Percentiles rank a stretch among this genome's conserved stretches.
These are phyloP conservation scores for Rhyacichthys aspro DNA, from an alignment of 2,797 vertebrate species.

Conservation along the genomic window DNA sequence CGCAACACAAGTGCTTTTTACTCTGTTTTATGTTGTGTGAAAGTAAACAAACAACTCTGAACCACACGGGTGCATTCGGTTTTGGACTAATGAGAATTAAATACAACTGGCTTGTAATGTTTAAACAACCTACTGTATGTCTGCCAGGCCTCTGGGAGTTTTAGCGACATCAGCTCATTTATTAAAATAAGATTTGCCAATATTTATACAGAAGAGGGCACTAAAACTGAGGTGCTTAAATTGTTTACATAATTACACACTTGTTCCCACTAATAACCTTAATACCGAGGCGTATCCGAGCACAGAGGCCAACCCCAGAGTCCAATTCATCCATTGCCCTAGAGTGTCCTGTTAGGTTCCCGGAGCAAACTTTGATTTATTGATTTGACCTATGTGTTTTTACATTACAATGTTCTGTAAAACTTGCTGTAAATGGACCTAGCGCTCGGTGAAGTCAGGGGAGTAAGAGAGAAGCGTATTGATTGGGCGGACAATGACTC, in stretches of 20 bases:
- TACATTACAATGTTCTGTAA: slow-evolving; percentile 55
- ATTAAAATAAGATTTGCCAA: background rate
- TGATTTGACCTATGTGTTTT: slow-evolving; percentile 52
- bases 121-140: slow-evolving; percentile 9
- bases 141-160: slow-evolving; percentile 12
- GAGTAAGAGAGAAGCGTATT: slow-evolving; percentile 46
- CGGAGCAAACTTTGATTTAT: slow-evolving; percentile 61
- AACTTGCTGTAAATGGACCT: slow-evolving; percentile 47
- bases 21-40: background rate
- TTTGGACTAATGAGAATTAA: slow-evolving; percentile 22
- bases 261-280: slow-evolving; percentile 27
- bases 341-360: slow-evolving; percentile 41
- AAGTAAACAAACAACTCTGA: background rate
- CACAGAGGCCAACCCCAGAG: slow-evolving; percentile 25
- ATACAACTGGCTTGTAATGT: slow-evolving; percentile 15
- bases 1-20: background rate
- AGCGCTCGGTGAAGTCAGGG: slow-evolving; percentile 21
- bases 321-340: slow-evolving; percentile 18
- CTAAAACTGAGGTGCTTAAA: slow-evolving; percentile 1
- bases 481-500: slow-evolving; percentile 68
- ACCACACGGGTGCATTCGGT: background rate
- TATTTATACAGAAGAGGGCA: slow-evolving; percentile 19
- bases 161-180: slow-evolving; percentile 20
- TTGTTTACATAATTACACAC: slow-evolving; percentile 1
- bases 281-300: slow-evolving; percentile 24